These are phyloP conservation scores for Apodemus agrarius DNA, from an alignment of 2,797 vertebrate species.

Conservation along the genomic window DNA sequence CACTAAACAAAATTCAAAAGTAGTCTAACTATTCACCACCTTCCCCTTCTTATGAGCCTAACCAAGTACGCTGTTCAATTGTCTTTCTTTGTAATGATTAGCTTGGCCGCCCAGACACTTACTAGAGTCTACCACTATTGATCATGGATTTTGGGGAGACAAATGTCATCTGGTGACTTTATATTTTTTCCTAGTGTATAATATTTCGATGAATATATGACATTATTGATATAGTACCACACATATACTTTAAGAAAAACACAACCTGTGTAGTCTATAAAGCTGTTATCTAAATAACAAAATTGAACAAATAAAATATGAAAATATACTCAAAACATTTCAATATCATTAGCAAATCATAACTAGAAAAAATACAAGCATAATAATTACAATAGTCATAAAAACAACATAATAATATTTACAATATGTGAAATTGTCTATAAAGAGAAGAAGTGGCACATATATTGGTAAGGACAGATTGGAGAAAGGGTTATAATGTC, in stretches of 20 bases:
- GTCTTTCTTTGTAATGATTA: not conserved
- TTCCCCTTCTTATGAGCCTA: not conserved
- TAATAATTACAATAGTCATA: not conserved
- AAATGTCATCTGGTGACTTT: not conserved
- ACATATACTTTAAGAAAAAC: not conserved
- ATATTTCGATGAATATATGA: not conserved
- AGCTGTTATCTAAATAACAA: not conserved
- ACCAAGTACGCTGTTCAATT: not conserved
- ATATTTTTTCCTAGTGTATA: not conserved
- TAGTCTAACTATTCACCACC: not conserved
- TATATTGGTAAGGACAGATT: not conserved
- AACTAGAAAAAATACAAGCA: not conserved
- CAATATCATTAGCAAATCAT: not conserved
- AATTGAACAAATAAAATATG: not conserved
- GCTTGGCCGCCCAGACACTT: not conserved
- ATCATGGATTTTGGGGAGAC: not conserved
- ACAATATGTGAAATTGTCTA: not conserved
- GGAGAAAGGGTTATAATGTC: not conserved
- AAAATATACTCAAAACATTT: not conserved
- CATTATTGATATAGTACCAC: not conserved
- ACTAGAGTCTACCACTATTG: not conserved
- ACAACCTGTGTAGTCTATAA: not conserved
- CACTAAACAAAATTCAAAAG: not conserved
- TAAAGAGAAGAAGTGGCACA: not conserved
- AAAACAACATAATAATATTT: too few relatives aligned